Evolutionary conservation across 2,797 vertebrate species (phyloP).

Genomic region (Microctenopoma steveboyesi): DNA sequence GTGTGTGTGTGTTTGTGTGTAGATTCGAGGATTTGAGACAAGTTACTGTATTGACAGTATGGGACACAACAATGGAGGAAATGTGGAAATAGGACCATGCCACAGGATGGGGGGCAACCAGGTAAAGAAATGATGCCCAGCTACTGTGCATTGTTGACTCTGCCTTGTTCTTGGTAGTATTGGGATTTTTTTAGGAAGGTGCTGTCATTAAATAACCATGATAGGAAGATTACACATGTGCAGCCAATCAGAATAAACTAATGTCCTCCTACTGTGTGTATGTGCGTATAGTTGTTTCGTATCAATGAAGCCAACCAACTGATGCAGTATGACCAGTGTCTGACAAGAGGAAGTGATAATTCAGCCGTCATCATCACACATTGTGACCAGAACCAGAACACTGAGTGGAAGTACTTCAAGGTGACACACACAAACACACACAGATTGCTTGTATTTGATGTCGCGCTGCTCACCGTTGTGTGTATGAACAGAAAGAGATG

Average conservation of each 20-base stretch:
- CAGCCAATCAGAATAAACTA: too few species aligned
- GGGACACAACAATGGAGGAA: slow-evolving; percentile 95
- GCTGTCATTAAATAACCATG: too few species aligned
- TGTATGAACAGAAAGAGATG: neutral
- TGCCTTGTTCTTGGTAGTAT: too few species aligned
- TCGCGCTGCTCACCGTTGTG: neutral
- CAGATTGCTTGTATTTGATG: neutral
- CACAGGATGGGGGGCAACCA: slow-evolving; percentile 99
- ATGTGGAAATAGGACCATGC: slow-evolving; percentile 93
- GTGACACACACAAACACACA: slow-evolving; percentile 70
- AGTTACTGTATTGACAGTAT: slow-evolving; percentile 98
- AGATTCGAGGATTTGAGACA: slow-evolving; percentile 93
- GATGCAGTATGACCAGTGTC: slow-evolving; percentile 98
- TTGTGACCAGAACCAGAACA: slow-evolving; percentile 91
- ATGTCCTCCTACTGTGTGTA: neutral
- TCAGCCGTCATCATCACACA: slow-evolving; percentile 91
- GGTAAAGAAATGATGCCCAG: slow-evolving; percentile 77
- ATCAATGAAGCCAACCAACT: slow-evolving; percentile 97
- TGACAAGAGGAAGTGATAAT: slow-evolving; percentile 89
- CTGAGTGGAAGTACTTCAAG: slow-evolving; percentile 98
- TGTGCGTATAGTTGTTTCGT: slow-evolving; percentile 89
- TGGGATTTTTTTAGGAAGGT: too few species aligned
- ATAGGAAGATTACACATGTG: too few species aligned
- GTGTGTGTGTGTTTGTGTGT: slow-evolving; percentile 26
- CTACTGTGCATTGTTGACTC: neutral